Base-by-base conservation (phyloP, 2,797 vertebrate species). In the Hydrolagus colliei region DNA sequence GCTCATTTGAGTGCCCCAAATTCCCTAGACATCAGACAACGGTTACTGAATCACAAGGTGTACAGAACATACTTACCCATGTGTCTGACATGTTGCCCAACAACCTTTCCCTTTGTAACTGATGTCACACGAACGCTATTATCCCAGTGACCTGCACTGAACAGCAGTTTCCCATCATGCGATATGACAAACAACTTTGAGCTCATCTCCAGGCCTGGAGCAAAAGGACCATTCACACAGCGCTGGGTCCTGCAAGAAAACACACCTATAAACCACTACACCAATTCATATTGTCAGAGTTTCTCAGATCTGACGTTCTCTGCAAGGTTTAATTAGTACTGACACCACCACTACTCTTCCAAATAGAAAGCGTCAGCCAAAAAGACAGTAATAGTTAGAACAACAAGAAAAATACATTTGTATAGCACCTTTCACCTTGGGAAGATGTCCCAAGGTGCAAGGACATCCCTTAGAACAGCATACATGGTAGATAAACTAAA, bases 71-170 rank as follows among this genome's bases (percentile, higher is more conserved):
- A 87, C 93, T 93, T 93, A 99, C 97, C 97, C 96, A 98, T 98
- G 89, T 99, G 97, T 76, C 96, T 92, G 90, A 98, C 94, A 90
- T 96, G 96, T 87, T 97, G 96, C 35, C 95, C 96, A 85, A 96
- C 91, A 72, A 96, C 93, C 91, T 95, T 98, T 88, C 96, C 96
- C 90, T 96, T 98, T 13, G 96, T 93, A 59, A 99, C 93, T 0
- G 97, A 98, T 2, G 96, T 97, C 88, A 98, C 96, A 90, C 96
- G 92, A 86, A 99, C 92, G 90, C 97, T 98, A 89, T 98, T 98
- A 93, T 98, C 97, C 97, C 97, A 99, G 89, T 98, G 97, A 4
- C 97, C 97, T 0, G 96, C 97, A 86, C 96, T 99, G 89, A 98
- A 98, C 73, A 99, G 96, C 88, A 99, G 88, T 92, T 97, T 98